A percentile compares a stretch with the other conserved stretches of the same genome.
phyloP scores from a whole-genome alignment of 2,888 invertebrate genomes.

The Pteria penguin region DNA sequence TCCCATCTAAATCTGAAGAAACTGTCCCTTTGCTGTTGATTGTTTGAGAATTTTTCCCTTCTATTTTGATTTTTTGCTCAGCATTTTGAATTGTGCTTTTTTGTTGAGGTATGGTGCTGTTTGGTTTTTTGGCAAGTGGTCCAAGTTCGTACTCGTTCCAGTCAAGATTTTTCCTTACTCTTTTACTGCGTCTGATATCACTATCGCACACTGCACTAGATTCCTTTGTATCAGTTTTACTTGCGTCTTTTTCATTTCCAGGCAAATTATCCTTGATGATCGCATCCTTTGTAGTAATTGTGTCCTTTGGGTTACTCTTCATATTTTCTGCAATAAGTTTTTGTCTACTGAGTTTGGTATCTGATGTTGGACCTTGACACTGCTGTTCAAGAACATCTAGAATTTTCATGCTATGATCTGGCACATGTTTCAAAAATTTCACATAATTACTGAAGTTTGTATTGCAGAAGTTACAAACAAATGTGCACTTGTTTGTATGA shows the following conservation, averaged over 20 bases:
- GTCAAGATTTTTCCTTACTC: not conserved
- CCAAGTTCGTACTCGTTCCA: not conserved
- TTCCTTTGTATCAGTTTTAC: not conserved
- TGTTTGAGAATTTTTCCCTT: too few relatives aligned
- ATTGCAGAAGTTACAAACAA: constrained; percentile 21
- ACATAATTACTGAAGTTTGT: constrained; percentile 7
- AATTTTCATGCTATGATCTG: constrained; percentile 21
- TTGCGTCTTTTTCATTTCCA: too few relatives aligned
- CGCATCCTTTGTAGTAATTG: too few relatives aligned
- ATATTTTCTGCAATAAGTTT: not conserved
- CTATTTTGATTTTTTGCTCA: too few relatives aligned
- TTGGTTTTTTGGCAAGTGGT: not conserved
- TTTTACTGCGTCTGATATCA: not conserved
- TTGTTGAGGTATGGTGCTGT: too few relatives aligned
- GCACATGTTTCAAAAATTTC: constrained; percentile 32
- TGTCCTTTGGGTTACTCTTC: too few relatives aligned
- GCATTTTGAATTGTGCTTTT: too few relatives aligned
- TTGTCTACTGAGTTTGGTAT: not conserved
- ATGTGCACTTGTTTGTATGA: constrained; percentile 10
- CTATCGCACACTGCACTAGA: not conserved
- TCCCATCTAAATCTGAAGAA: too few relatives aligned
- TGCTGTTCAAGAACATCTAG: constrained; percentile 8
- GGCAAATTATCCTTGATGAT: too few relatives aligned
- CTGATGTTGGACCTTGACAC: not conserved
- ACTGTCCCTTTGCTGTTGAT: too few relatives aligned